A percentile compares a stretch with the other conserved stretches of the same genome.
Evolutionary conservation across 2,113 vertebrate species (phyloP).

Genomic region (Copsychus sechellarum): DNA sequence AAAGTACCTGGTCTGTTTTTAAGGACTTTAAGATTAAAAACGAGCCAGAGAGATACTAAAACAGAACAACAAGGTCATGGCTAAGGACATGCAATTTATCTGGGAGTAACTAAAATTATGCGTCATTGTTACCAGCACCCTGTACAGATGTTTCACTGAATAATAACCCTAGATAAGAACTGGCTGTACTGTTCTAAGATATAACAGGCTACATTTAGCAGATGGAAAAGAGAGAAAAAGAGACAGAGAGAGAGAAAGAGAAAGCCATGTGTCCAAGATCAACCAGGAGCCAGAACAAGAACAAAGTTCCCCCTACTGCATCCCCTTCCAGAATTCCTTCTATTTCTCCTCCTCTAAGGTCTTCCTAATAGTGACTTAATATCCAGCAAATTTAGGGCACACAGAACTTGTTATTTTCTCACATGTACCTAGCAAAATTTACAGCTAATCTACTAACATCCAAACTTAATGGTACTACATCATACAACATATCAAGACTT

Average conservation of each 20-base stretch:
- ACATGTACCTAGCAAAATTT: background rate
- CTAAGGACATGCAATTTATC: background rate
- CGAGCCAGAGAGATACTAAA: background rate
- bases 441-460: background rate
- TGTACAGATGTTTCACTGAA: background rate
- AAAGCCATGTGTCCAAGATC: background rate
- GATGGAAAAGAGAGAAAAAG: background rate
- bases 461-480: background rate
- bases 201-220: background rate
- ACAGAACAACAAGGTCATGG: background rate
- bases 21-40: background rate
- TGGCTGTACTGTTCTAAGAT: background rate
- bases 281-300: background rate
- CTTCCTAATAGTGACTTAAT: background rate
- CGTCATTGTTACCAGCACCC: background rate
- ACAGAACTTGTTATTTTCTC: background rate
- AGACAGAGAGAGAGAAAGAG: background rate
- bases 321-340: background rate
- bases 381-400: background rate
- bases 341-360: background rate
- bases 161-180: background rate
- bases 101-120: background rate
- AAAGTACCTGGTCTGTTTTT: background rate
- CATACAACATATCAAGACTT: background rate
- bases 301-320: background rate